These are phyloP conservation scores for Semaprochilodus insignis DNA, from an alignment of 2,797 vertebrate species.

Conservation along the genomic window DNA sequence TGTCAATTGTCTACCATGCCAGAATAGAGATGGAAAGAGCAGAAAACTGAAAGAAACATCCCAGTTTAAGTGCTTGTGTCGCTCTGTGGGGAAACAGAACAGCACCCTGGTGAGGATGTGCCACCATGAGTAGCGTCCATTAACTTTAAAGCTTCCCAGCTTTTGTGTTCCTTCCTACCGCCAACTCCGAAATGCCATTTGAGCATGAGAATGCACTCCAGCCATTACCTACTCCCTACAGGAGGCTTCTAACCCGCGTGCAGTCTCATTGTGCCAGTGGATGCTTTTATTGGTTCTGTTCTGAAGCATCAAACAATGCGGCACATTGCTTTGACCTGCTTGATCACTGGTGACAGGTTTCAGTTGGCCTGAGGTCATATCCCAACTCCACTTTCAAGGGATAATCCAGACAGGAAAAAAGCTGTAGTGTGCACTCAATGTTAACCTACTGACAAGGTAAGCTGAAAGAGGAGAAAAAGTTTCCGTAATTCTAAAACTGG, in stretches of 20 bases:
- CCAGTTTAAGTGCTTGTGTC: conserved; percentile 25
- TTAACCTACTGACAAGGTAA: neutral
- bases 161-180: conserved; percentile 40
- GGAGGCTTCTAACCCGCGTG: conserved; percentile 15
- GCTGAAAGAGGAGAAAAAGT: neutral
- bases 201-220: conserved; percentile 64
- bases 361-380: conserved; percentile 4
- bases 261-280: neutral
- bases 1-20: conserved; percentile 6
- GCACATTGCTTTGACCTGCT: neutral
- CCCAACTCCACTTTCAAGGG: neutral
- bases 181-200: conserved; percentile 64
- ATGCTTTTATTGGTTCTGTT: conserved; percentile 3
- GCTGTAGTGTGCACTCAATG: neutral
- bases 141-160: conserved; percentile 40
- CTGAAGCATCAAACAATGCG: neutral
- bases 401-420: neutral
- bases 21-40: conserved; percentile 4
- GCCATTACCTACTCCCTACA: conserved; percentile 35
- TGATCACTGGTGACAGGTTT: conserved; percentile 6
- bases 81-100: conserved; percentile 12
- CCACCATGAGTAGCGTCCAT: conserved; percentile 36
- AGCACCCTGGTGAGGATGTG: conserved; percentile 8
- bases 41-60: conserved; percentile 20
- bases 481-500: neutral